Evolutionary conservation across 2,797 vertebrate genomes (phyloP), one percentile per base, ranked within the genome.

Genomic region (Prunella strophiata): DNA sequence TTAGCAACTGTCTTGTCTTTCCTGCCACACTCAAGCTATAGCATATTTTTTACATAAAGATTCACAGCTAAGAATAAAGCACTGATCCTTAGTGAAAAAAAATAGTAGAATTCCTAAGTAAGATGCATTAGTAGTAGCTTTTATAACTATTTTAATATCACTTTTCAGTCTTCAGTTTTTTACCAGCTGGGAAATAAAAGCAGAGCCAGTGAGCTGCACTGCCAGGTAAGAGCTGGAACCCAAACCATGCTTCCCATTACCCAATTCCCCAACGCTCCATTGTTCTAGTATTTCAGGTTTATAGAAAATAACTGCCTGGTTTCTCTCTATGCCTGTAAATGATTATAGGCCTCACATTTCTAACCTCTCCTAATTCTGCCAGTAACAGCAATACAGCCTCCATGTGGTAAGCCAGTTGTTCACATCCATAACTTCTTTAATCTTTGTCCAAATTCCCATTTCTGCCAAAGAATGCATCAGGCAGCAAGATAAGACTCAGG

Each of bases 271-370:
- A 79, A 78, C 65, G 77, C n/a, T 88, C 52, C 52, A 43, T 90
- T 92, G 76, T 94, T 88, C 85, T 61, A 27, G 27, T 70, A 43
- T 85, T 90, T 88, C 61, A 82, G 27, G 34, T 82, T 94, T 92
- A 61, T 61, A 86, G 50, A 84, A 92, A 68, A 84, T 50, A 86
- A 50, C 48, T 61, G 40, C 70, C 32, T 85, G 22, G 19, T 93
- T 93, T 93, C 54, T 93, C 55, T 88, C 68, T 81, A 1, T 81
- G 82, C 79, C 76, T 92, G 87, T 93, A 95, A 94, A 92, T 95
- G 23, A 94, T 94, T 89, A 81, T 88, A 72, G 38, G 51, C 45
- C 27, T 95, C 59, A 50, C 45, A 86, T 91, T 91, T 93, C 74
- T 93, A 90, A 82, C 48, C 50, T 57, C 73, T 90, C 63, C 47